Base-by-base conservation (phyloP, 2,113 vertebrate genomes). In the Conger conger region DNA sequence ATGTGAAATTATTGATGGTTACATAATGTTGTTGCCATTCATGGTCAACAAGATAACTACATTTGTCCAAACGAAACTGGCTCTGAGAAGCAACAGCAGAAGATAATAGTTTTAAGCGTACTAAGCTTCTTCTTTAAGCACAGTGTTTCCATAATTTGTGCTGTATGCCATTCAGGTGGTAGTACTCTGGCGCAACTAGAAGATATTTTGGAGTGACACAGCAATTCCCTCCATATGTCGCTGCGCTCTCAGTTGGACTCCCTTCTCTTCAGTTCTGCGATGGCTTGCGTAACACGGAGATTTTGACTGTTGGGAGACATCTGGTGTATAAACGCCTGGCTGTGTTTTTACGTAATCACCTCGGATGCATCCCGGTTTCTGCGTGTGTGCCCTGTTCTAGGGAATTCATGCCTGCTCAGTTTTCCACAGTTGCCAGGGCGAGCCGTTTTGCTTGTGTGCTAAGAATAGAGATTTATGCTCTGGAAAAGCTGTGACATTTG, bases 261-360 rank as follows among this genome's bases (percentile, higher is more conserved):
- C 23, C 37, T 63, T 30, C 36, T 1, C 27, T 35, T 15, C 27
- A 42, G 76, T 36, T 54, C 20, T 27, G n/a, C 54, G 18, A 37
- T 50, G 80, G 37, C 85, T 92, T 93, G 86, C 89, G 86, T 93
- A 93, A 94, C 86, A 90, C 86, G 84, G 91, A 91, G 85, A 89
- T 88, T 87, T 85, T 84, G 88, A 89, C 86, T 83, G 82, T 87
- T 82, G 77, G 82, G 83, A 87, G 88, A 89, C 91, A 91, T 91
- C 92, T 93, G 92, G 89, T 83, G 50, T 89, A 83, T 89, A 80
- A 81, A 76, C 80, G 81, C 87, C 81, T 38, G 80, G 89, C 85
- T 90, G 86, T 91, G 89, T 92, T 93, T 92, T 93, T 94, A 91
- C 91, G 89, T 91, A 93, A 93, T 91, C 90, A 82, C 90, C 38